Evolutionary conservation across 2,797 vertebrate species (phyloP).

Genomic region (Gymnocypris eckloni): DNA sequence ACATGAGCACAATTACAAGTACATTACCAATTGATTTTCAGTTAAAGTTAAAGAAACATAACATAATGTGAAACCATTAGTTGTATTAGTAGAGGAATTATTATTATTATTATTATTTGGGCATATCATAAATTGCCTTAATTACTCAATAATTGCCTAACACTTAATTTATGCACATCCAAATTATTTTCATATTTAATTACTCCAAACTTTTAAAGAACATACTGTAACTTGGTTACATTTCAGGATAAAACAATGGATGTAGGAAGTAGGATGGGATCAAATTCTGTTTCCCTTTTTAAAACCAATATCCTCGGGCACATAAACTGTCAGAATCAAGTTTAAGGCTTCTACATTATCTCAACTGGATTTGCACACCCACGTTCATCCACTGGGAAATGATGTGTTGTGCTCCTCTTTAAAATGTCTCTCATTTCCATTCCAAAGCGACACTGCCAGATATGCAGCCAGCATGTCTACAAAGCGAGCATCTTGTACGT

Average conservation of each 20-base stretch:
- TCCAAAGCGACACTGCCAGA: slow-evolving; percentile 72
- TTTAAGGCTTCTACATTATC: slow-evolving; percentile 35
- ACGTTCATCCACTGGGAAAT: slow-evolving; percentile 27
- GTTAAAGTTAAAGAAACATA: neutral
- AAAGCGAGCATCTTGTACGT: slow-evolving; percentile 76
- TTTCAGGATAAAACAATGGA: slow-evolving; percentile 18
- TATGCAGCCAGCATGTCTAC: slow-evolving; percentile 72
- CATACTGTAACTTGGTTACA: neutral
- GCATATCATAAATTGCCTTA: neutral
- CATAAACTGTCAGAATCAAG: slow-evolving; percentile 64
- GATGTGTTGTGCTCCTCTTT: slow-evolving; percentile 25
- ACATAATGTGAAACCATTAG: neutral
- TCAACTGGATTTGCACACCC: slow-evolving; percentile 31
- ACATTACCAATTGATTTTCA: neutral
- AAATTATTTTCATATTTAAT: slow-evolving; percentile 2
- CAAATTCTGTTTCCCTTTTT: slow-evolving; percentile 64
- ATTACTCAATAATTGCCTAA: neutral
- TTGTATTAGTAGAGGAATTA: neutral
- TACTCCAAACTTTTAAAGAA: slow-evolving; percentile 7
- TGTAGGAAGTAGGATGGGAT: slow-evolving; percentile 27
- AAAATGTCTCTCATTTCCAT: slow-evolving; percentile 63
- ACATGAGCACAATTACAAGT: neutral
- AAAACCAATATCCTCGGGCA: slow-evolving; percentile 69
- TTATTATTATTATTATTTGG: neutral
- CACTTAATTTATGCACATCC: neutral